Evolutionary conservation across 2,888 invertebrate species (phyloP).

Genomic region (Pyrocoelia pectoralis): DNA sequence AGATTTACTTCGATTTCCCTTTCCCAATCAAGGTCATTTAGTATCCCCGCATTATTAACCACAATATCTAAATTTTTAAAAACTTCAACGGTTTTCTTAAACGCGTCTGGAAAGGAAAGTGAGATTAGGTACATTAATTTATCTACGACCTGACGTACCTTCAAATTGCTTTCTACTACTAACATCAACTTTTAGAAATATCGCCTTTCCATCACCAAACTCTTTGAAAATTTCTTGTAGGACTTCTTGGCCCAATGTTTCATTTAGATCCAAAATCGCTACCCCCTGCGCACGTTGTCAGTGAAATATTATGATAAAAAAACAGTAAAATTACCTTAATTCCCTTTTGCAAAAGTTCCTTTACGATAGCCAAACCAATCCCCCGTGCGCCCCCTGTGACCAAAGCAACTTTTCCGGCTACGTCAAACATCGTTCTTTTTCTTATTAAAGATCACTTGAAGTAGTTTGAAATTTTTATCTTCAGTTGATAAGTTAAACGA

Average conservation of each 20-base stretch:
- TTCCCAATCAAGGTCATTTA: background rate
- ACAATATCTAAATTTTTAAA: constrained; percentile 3
- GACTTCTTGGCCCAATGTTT: background rate
- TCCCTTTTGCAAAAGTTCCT: constrained; percentile 74
- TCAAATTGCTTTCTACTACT: background rate
- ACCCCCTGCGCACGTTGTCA: constrained; percentile 52
- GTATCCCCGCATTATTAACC: constrained; percentile 1
- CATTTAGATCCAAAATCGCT: background rate
- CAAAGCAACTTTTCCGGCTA: constrained; percentile 69
- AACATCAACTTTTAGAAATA: background rate
- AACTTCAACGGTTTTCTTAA: background rate
- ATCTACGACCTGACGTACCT: constrained; percentile 14
- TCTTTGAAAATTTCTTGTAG: background rate
- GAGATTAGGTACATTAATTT: no score
- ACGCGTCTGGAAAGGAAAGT: constrained; percentile 5
- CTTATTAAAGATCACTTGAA: no score
- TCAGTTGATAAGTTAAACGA: no score
- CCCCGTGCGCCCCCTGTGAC: constrained; percentile 78
- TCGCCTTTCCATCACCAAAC: background rate
- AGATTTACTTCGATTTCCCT: background rate
- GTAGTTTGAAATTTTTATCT: no score
- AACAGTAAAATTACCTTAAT: constrained; percentile 26
- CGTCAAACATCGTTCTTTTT: constrained; percentile 2
- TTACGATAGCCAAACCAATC: constrained; percentile 73
- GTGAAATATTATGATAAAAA: constrained; percentile 19